Percentiles rank a stretch among this genome's conserved stretches.
phyloP scores from a whole-genome alignment of 2,113 vertebrate genomes.

The Ahaetulla prasina region DNA sequence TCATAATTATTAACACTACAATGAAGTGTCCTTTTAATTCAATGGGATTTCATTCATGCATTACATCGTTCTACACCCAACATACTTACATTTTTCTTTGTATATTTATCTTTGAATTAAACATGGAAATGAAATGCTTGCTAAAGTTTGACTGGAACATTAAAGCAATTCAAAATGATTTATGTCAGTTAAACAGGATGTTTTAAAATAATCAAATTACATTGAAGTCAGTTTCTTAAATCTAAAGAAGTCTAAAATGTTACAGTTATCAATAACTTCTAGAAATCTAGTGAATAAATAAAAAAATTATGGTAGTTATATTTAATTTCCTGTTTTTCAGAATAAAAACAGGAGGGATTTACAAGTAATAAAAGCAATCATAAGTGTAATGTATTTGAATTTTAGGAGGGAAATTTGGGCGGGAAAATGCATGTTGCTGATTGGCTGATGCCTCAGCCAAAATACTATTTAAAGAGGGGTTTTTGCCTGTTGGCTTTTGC shows the following conservation, averaged over 20 bases:
- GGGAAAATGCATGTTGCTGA: no score
- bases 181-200: background rate
- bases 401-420: no score
- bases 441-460: no score
- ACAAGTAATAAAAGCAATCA: background rate
- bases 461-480: no score
- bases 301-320: background rate
- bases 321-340: background rate
- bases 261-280: background rate
- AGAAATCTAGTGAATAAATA: background rate
- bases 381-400: no score
- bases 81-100: background rate
- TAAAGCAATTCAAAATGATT: background rate
- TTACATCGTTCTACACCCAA: background rate
- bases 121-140: constrained; percentile 1
- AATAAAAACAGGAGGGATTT: background rate
- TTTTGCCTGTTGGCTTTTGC: no score
- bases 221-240: background rate
- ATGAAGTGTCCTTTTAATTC: background rate
- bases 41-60: background rate
- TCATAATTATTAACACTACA: background rate
- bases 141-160: background rate
- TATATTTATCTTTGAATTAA: constrained; percentile 8
- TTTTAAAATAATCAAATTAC: background rate
- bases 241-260: background rate